Base-by-base conservation (phyloP, 2,888 invertebrate genomes). In the Pristionchus arcanus region DNA sequence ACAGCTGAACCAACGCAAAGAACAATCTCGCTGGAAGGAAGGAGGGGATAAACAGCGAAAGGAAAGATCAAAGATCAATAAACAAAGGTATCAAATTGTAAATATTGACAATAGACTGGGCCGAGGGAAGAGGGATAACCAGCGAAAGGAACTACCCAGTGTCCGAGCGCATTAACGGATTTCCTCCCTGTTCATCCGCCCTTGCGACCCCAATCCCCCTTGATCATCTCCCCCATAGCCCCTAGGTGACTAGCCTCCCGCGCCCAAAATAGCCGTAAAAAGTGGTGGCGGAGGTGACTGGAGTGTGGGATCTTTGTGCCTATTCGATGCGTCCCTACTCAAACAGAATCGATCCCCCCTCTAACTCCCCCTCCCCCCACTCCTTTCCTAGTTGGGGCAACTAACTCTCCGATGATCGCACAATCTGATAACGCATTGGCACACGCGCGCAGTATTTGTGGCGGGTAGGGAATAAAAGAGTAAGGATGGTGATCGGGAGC, bases 291-390 rank as follows among this genome's bases (percentile, higher is more conserved):
- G 55, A 1, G 55, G 55, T 55, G n/a, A n/a, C n/a, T 16, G 55
- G 21, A 55, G 34, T 71, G 71, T 34, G 71, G 31, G 77, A 77
- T 77, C 42, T 37, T 28, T 74, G 71, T 34, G 71, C 34, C 66
- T 9, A 49, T 49, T 49, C 42, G 42, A 49, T 42, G 77, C 42
- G 77, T 77, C 42, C 19, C 77, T 77, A 77, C 77, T 77, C 77
- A 77, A 77, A 77, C 77, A 77, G 77, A 77, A 77, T 77, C 77
- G 77, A 77, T 77, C 77, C 9, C 19, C n/a, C 71, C 13, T 19
- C 37, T n/a, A 15, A 11, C 71, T 37, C 71, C 71, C 34, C 34
- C 31, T 15, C 71, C 42, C 25, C 74, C 37, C 66, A 16, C 28
- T 68, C 68, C 42, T 77, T 77, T 25, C 42, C 37, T 49, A 28